These are phyloP conservation scores for Hyla sarda DNA, from an alignment of 2,113 vertebrate species.

Conservation along the genomic window DNA sequence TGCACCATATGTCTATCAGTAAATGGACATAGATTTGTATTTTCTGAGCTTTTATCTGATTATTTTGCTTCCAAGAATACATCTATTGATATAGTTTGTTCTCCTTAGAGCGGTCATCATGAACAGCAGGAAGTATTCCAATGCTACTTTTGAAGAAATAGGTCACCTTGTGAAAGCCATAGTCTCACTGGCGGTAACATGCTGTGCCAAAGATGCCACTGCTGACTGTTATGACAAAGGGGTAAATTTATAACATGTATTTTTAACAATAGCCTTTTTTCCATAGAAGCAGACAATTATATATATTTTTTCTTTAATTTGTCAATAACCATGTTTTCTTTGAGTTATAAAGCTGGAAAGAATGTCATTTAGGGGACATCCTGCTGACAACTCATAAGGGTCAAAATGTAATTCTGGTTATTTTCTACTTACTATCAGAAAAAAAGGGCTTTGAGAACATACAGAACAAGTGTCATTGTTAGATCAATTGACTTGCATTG, in stretches of 20 bases:
- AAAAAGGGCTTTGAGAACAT: too few species aligned
- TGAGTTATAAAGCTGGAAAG: background rate
- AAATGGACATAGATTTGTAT: background rate
- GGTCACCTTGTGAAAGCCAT: slow-evolving; percentile 67
- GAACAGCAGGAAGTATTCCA: slow-evolving; percentile 77
- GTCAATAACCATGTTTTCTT: background rate
- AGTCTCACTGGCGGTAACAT: slow-evolving; percentile 70
- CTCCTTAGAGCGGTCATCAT: slow-evolving; percentile 68
- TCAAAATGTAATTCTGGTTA: too few species aligned
- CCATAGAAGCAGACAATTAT: background rate
- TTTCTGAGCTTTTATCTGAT: background rate
- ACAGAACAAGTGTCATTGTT: too few species aligned
- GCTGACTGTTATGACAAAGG: slow-evolving; percentile 71
- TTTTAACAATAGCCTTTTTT: background rate
- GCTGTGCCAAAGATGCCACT: slow-evolving; percentile 64
- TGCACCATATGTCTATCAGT: background rate
- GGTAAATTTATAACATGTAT: slow-evolving; percentile 63
- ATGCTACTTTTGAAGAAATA: slow-evolving; percentile 74
- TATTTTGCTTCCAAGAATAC: slow-evolving; percentile 1
- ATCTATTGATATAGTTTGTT: background rate
- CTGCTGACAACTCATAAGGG: background rate
- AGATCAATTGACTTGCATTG: too few species aligned
- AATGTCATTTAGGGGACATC: background rate
- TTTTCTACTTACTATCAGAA: too few species aligned
- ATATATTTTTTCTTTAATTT: background rate